A percentile compares a stretch with the other conserved stretches of the same genome.
Conservation (phyloP, 2,888 invertebrate genomes). For the Drosophila lacicola region DNA sequence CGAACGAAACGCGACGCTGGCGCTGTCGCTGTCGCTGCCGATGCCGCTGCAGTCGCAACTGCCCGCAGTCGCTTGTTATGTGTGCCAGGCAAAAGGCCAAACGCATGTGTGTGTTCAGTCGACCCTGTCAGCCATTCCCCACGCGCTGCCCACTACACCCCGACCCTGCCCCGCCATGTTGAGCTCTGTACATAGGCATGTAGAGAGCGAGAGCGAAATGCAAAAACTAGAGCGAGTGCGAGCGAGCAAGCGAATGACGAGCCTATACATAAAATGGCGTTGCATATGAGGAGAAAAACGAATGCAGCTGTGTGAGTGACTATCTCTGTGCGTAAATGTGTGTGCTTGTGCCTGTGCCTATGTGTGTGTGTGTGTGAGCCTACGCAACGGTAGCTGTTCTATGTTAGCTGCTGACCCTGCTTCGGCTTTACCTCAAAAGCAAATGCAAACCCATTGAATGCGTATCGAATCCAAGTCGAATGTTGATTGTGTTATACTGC, state of each 20-base stretch:
- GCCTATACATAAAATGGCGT: slow-evolving; percentile 68
- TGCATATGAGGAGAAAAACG: slow-evolving; percentile 65
- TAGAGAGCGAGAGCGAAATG: slow-evolving; percentile 36
- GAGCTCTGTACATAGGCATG: slow-evolving; percentile 48
- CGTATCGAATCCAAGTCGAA: slow-evolving; percentile 75
- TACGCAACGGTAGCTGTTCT: slow-evolving; percentile 60
- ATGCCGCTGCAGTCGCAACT: slow-evolving; percentile 28
- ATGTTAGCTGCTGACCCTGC: slow-evolving; percentile 27
- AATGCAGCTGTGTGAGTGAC: slow-evolving; percentile 43
- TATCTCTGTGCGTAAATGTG: slow-evolving; percentile 20
- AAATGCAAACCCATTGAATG: slow-evolving; percentile 75
- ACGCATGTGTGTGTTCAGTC: slow-evolving; percentile 62
- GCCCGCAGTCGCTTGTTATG: slow-evolving; percentile 50
- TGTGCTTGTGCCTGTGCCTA: slow-evolving; percentile 5
- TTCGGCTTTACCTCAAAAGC: slow-evolving; percentile 58
- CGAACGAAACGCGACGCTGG: slow-evolving; percentile 60
- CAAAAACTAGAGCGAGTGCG: slow-evolving; percentile 17
- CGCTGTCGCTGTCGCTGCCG: slow-evolving; percentile 21
- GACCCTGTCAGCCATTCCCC: slow-evolving; percentile 47
- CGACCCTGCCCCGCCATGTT: slow-evolving; percentile 19
- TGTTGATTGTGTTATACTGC: slow-evolving; percentile 80
- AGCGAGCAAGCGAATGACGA: slow-evolving; percentile 59
- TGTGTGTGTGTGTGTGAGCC: slow-evolving; percentile 29
- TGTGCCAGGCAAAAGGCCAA: slow-evolving; percentile 79
- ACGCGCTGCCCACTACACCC: slow-evolving; percentile 6